Percentiles rank a stretch among this genome's conserved stretches.
phyloP scores from a whole-genome alignment of 2,797 vertebrate genomes.

The Propithecus perrieri region DNA sequence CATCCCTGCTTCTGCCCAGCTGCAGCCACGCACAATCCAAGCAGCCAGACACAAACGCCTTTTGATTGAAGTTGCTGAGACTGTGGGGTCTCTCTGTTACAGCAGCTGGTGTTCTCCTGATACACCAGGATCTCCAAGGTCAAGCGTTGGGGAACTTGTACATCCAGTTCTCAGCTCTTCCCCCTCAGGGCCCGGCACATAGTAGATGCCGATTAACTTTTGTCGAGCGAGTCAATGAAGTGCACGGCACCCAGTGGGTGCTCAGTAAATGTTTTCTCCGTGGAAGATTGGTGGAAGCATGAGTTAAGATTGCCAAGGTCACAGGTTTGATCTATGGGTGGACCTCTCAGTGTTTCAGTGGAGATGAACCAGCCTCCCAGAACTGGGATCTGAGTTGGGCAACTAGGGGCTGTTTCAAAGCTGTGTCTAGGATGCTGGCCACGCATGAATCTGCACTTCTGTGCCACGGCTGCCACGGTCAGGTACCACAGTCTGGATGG shows the following conservation, averaged over 20 bases:
- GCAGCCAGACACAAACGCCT: background rate
- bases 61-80: background rate
- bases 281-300: background rate
- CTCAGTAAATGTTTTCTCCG: background rate
- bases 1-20: background rate
- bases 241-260: too few species aligned
- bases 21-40: background rate
- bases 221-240: background rate
- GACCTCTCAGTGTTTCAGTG: background rate
- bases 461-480: background rate
- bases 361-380: background rate
- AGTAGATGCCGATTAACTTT: background rate
- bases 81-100: rapidly evolving
- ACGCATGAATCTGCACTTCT: rapidly evolving
- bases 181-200: background rate
- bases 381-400: background rate
- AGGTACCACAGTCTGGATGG: background rate
- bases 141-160: background rate
- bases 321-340: background rate
- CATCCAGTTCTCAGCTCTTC: background rate
- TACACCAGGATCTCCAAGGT: background rate
- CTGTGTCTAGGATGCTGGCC: background rate
- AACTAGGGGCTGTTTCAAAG: background rate
- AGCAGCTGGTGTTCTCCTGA: background rate
- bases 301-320: background rate